phyloP scores from a whole-genome alignment of 1,140 invertebrate species.

The Brachionus rubens region DNA sequence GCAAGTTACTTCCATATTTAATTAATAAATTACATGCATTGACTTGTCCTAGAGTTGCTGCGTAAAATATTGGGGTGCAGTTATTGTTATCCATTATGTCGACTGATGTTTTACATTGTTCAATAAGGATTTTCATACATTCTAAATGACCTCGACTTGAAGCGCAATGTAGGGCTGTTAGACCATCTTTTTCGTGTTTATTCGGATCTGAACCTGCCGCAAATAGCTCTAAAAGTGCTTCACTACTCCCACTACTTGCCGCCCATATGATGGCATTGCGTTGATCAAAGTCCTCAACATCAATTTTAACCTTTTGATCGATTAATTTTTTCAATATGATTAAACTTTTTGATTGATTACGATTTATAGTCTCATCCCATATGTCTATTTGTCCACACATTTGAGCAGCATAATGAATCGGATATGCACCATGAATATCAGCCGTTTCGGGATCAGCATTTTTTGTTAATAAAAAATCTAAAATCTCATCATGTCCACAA shows the following conservation, averaged over 20 bases:
- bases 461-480: slow-evolving; percentile 76
- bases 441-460: slow-evolving; percentile 78
- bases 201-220: slow-evolving; percentile 77
- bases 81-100: slow-evolving; percentile 72
- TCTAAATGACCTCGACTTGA: slow-evolving; percentile 88
- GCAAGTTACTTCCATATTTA: slow-evolving; percentile 69
- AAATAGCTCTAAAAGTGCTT: slow-evolving; percentile 79
- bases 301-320: slow-evolving; percentile 73
- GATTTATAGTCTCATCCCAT: slow-evolving; percentile 46
- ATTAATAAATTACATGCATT: slow-evolving; percentile 85
- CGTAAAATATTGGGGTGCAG: slow-evolving; percentile 91
- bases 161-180: slow-evolving; percentile 84
- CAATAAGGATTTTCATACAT: slow-evolving; percentile 80
- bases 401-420: slow-evolving; percentile 93
- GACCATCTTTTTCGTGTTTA: slow-evolving; percentile 71
- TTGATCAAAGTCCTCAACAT: slow-evolving; percentile 82
- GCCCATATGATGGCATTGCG: slow-evolving; percentile 91
- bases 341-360: slow-evolving; percentile 54
- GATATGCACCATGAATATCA: slow-evolving; percentile 88
- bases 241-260: slow-evolving; percentile 77
- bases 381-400: slow-evolving; percentile 68
- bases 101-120: slow-evolving; percentile 50
- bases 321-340: slow-evolving; percentile 79
- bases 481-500: slow-evolving; percentile 58
- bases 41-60: slow-evolving; percentile 87